Percentiles rank a stretch among this genome's conserved stretches.
phyloP scores from a whole-genome alignment of 2,888 invertebrate genomes.

The Clanis bilineata region DNA sequence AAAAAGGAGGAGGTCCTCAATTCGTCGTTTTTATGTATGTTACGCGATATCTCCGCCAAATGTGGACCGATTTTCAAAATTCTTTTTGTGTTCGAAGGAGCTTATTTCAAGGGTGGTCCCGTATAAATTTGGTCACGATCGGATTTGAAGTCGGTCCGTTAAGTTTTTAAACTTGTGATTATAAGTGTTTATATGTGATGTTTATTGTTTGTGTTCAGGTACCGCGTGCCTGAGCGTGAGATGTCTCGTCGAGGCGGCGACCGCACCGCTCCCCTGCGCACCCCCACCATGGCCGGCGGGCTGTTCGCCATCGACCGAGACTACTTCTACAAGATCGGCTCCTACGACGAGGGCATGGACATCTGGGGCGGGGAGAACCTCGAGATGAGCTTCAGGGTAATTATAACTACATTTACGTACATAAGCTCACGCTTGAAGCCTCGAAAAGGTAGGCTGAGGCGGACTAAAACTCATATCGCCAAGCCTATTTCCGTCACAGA shows the following conservation, averaged over 20 bases:
- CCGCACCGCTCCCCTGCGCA: slow-evolving; percentile 94
- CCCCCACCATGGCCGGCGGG: slow-evolving; percentile 99
- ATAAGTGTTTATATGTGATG: not conserved
- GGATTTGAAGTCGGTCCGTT: too few relatives aligned
- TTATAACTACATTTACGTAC: not conserved
- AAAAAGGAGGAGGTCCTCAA: too few relatives aligned
- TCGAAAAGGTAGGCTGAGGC: too few relatives aligned
- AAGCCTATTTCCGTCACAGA: too few relatives aligned
- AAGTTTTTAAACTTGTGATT: not conserved
- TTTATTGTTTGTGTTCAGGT: slow-evolving; percentile 81
- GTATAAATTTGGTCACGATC: too few relatives aligned
- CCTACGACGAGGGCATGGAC: slow-evolving; percentile 99
- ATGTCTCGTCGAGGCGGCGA: slow-evolving; percentile 96
- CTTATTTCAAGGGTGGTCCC: too few relatives aligned
- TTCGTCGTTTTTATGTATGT: too few relatives aligned
- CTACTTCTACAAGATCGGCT: slow-evolving; percentile 98
- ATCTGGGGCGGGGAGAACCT: slow-evolving; percentile 99
- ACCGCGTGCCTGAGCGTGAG: slow-evolving; percentile 98
- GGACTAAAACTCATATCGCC: too few relatives aligned
- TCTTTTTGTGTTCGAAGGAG: too few relatives aligned
- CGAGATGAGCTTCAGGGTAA: slow-evolving; percentile 97
- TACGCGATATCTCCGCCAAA: too few relatives aligned
- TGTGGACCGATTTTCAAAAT: too few relatives aligned
- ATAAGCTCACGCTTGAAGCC: too few relatives aligned
- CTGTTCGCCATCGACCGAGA: slow-evolving; percentile 96